Conservation (phyloP, 2,888 invertebrate genomes). For the Zootermopsis nevadensis region DNA sequence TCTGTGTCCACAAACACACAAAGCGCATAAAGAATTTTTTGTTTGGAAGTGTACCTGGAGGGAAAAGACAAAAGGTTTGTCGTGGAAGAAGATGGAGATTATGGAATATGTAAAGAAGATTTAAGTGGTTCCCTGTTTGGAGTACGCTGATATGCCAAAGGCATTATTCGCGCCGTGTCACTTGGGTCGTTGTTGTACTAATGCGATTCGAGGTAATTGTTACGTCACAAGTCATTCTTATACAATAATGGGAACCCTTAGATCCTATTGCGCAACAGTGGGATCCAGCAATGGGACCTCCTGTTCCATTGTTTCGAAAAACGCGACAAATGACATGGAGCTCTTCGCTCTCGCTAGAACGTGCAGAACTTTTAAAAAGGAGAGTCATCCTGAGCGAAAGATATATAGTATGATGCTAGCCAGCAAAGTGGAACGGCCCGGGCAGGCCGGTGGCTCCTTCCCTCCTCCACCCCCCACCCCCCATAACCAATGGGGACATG, state of each 20-base stretch:
- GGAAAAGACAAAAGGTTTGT: background rate
- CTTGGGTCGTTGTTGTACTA: too few relatives aligned
- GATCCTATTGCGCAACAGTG: too few relatives aligned
- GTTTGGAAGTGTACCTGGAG: background rate
- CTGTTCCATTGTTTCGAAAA: too few relatives aligned
- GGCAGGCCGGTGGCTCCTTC: background rate
- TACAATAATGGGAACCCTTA: too few relatives aligned
- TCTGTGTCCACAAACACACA: background rate
- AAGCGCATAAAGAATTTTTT: background rate
- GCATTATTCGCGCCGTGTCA: too few relatives aligned
- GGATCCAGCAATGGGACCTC: too few relatives aligned
- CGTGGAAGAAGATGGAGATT: background rate
- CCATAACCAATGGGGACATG: background rate
- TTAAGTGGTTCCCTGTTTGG: too few relatives aligned
- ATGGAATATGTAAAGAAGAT: background rate
- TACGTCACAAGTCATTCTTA: too few relatives aligned
- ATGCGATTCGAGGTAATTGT: too few relatives aligned
- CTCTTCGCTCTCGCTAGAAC: too few relatives aligned
- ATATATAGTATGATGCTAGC: slow-evolving; percentile 20
- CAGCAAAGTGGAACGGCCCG: slow-evolving; percentile 34
- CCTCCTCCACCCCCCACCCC: background rate
- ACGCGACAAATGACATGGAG: too few relatives aligned
- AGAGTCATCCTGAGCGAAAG: slow-evolving; percentile 1
- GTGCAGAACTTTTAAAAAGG: background rate
- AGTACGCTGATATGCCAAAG: too few relatives aligned